Conservation (phyloP, 2,113 vertebrate species). For the Melanerpes formicivorus region DNA sequence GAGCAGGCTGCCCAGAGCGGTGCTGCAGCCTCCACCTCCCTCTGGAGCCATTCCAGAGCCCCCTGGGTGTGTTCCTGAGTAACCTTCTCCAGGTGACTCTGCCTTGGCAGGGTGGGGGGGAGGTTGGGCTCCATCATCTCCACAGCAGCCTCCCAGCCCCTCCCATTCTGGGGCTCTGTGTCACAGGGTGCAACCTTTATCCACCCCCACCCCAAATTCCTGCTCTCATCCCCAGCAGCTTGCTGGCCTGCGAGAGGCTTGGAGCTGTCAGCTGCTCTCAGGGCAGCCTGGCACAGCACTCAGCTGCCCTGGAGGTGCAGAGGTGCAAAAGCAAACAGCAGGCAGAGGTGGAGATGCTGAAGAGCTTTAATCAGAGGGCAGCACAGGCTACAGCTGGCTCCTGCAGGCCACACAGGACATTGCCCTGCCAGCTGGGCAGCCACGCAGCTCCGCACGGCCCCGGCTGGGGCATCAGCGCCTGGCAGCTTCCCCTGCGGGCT, state of each 20-base stretch:
- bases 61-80: no score
- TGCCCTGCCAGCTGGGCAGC: neutral
- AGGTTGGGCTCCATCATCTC: no score
- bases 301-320: neutral
- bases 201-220: neutral
- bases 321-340: neutral
- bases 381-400: no score
- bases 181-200: rapidly evolving
- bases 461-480: no score
- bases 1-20: no score
- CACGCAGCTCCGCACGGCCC: neutral
- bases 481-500: neutral
- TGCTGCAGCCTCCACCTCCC: no score
- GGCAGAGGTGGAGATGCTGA: rapidly evolving
- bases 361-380: neutral
- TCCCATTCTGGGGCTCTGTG: no score
- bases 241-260: neutral
- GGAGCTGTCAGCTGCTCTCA: neutral
- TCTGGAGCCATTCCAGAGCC: no score
- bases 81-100: no score
- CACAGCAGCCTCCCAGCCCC: no score
- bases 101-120: no score
- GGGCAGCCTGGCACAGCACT: rapidly evolving
- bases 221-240: neutral
- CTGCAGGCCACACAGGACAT: rapidly evolving